A percentile compares a stretch with the other conserved stretches of the same genome.
Conservation (phyloP, 1,140 invertebrate species). For the Drosophila oshimai region DNA sequence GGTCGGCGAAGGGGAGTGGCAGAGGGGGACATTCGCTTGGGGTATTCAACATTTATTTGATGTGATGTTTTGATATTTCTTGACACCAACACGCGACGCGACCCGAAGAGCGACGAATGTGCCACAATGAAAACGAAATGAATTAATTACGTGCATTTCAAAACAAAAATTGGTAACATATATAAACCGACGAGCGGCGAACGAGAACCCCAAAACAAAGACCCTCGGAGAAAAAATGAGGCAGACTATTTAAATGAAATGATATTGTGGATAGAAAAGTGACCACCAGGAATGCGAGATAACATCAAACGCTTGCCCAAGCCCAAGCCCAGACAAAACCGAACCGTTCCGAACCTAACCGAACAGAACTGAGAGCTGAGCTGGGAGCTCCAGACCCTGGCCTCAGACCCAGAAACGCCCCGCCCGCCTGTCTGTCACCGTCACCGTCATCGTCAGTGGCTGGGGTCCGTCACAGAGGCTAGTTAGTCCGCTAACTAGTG, state of each 20-base stretch:
- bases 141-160: slow-evolving; percentile 81
- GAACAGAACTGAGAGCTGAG: slow-evolving; percentile 32
- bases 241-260: slow-evolving; percentile 80
- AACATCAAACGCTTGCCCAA: slow-evolving; percentile 73
- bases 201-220: slow-evolving; percentile 19
- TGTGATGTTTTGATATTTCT: slow-evolving; percentile 83
- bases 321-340: slow-evolving; percentile 31
- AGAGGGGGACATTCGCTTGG: slow-evolving; percentile 21
- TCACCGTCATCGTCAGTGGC: slow-evolving; percentile 47
- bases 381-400: slow-evolving; percentile 33
- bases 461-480: slow-evolving; percentile 46
- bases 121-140: slow-evolving; percentile 73
- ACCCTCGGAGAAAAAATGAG: slow-evolving; percentile 34
- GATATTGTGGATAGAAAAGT: slow-evolving; percentile 81
- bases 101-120: slow-evolving; percentile 58
- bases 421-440: slow-evolving; percentile 75
- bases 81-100: slow-evolving; percentile 82
- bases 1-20: neutral
- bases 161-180: slow-evolving; percentile 60
- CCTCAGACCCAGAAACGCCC: slow-evolving; percentile 9
- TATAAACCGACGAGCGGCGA: slow-evolving; percentile 5
- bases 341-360: slow-evolving; percentile 23
- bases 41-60: slow-evolving; percentile 82
- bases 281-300: slow-evolving; percentile 80
- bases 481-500: slow-evolving; percentile 32